Conservation (phyloP, 1,140 invertebrate genomes). For the Drosophila malerkotliana region DNA sequence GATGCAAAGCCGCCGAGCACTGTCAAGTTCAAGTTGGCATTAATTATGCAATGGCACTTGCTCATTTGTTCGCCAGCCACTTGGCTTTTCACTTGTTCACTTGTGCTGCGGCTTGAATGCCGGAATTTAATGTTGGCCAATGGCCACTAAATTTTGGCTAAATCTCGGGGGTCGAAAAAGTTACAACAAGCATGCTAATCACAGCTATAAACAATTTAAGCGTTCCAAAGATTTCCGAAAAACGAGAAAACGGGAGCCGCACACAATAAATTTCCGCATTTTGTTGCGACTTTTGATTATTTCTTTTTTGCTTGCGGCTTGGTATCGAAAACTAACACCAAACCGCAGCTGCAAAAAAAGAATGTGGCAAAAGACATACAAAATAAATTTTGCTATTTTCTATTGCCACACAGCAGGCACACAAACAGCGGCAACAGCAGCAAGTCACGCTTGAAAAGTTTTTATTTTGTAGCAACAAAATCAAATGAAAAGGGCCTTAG, state of each 20-base stretch:
- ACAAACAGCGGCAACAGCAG: constrained; percentile 38
- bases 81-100: constrained; percentile 13
- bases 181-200: constrained; percentile 74
- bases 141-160: constrained; percentile 17
- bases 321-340: constrained; percentile 65
- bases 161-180: constrained; percentile 48
- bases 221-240: constrained; percentile 72
- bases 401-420: constrained; percentile 61
- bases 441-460: constrained; percentile 79
- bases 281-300: constrained; percentile 50
- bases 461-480: constrained; percentile 79
- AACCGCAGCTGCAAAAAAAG: constrained; percentile 52
- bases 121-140: constrained; percentile 19
- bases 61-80: constrained; percentile 12
- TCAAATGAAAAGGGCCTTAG: constrained; percentile 72
- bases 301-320: constrained; percentile 53
- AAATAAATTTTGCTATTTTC: constrained; percentile 68
- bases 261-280: constrained; percentile 80
- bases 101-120: constrained; percentile 8
- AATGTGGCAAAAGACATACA: constrained; percentile 62
- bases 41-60: constrained; percentile 66
- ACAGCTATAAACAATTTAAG: constrained; percentile 77
- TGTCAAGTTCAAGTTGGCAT: constrained; percentile 79
- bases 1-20: constrained; percentile 43
- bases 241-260: constrained; percentile 43